Conservation (phyloP, 1,140 invertebrate genomes). For the Trachymyrmex septentrionalis region DNA sequence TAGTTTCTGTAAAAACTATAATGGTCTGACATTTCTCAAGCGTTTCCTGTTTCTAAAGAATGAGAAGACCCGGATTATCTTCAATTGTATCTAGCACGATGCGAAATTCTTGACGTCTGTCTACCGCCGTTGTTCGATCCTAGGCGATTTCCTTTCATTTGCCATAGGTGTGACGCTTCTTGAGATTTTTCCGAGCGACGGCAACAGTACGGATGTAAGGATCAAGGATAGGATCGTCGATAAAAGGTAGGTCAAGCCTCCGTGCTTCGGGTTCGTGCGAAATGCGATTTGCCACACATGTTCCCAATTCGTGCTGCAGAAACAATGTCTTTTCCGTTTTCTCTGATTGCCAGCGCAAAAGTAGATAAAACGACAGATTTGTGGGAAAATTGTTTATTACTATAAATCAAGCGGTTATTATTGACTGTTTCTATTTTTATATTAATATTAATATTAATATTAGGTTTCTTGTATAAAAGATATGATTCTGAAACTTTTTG, state of each 20-base stretch:
- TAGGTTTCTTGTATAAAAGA: no score
- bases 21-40: background rate
- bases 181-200: conserved; percentile 49
- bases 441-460: no score
- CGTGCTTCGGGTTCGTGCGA: conserved; percentile 13
- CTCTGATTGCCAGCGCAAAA: conserved; percentile 15
- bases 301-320: conserved; percentile 24
- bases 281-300: conserved; percentile 57
- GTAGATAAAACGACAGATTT: conserved; percentile 11
- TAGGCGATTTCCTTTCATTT: conserved; percentile 57
- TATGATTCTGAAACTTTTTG: no score
- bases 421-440: no score
- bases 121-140: conserved; percentile 19
- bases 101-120: conserved; percentile 48
- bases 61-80: background rate
- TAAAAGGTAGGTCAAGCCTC: conserved; percentile 53
- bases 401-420: no score
- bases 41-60: background rate
- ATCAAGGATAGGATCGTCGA: conserved; percentile 53
- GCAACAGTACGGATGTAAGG: conserved; percentile 48
- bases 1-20: background rate
- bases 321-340: conserved; percentile 21
- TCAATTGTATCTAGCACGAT: conserved; percentile 4
- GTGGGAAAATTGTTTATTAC: background rate
- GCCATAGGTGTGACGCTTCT: conserved; percentile 61